Evolutionary conservation across 2,888 invertebrate species (phyloP).

Genomic region (Synanthedon andrenaeformis): DNA sequence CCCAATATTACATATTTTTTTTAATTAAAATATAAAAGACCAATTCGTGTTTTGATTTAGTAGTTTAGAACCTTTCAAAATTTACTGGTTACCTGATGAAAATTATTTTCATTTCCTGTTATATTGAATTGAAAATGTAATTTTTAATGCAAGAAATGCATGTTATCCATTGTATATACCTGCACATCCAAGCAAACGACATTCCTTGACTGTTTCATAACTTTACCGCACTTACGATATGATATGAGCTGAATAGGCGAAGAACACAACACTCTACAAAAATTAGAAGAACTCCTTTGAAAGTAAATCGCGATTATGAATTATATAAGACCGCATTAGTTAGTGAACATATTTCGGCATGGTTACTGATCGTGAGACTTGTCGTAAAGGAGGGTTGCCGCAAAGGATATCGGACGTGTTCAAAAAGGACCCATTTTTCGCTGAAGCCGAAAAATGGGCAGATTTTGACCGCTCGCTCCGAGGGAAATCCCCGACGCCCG

Average conservation of each 20-base stretch:
- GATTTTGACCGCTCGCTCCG: conserved; percentile 71
- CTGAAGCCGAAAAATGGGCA: conserved; percentile 64
- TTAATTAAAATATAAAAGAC: conserved; percentile 67
- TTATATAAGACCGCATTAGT: not conserved
- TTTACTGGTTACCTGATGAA: not conserved
- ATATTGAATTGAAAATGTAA: not conserved
- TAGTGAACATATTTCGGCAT: not conserved
- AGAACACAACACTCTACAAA: conserved; percentile 58
- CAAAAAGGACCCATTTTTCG: conserved; percentile 65
- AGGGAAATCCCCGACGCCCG: conserved; percentile 76
- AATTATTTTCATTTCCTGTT: no score
- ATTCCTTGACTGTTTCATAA: conserved; percentile 28
- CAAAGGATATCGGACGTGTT: conserved; percentile 59
- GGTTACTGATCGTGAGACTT: conserved; percentile 57
- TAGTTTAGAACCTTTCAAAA: conserved; percentile 58
- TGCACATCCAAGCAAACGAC: conserved; percentile 29
- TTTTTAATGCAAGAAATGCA: conserved; percentile 25
- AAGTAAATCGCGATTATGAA: not conserved
- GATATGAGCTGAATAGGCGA: conserved; percentile 4
- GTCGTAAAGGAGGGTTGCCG: conserved; percentile 61
- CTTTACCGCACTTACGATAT: not conserved
- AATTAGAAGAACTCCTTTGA: not conserved
- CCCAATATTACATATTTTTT: conserved; percentile 23
- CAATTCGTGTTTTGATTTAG: conserved; percentile 66
- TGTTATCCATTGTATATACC: conserved; percentile 59